Conservation (phyloP, 2,113 vertebrate species). For the Daubentonia madagascariensis region DNA sequence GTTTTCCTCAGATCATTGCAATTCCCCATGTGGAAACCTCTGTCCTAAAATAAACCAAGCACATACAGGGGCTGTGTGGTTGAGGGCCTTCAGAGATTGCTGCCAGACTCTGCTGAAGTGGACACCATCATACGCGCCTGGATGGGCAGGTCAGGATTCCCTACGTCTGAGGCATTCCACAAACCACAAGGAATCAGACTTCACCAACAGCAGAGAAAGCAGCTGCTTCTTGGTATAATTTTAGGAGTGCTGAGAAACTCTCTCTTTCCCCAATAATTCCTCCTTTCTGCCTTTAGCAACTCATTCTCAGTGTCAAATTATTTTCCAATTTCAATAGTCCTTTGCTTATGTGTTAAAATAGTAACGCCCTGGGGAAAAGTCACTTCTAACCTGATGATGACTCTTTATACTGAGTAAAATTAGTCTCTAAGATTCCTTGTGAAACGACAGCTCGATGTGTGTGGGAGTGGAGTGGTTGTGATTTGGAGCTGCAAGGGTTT, state of each 20-base stretch:
- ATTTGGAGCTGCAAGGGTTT: accelerated
- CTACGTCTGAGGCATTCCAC: accelerated
- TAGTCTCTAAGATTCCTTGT: background rate
- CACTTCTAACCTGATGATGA: background rate
- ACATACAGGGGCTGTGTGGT: background rate
- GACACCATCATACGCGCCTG: accelerated
- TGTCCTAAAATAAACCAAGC: background rate
- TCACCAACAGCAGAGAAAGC: background rate
- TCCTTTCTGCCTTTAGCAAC: background rate
- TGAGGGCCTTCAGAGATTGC: background rate
- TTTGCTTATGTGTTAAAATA: background rate
- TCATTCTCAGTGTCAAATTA: background rate
- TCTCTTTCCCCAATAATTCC: background rate
- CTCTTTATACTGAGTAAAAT: background rate
- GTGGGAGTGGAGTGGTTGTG: too few species aligned
- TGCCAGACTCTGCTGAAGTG: accelerated
- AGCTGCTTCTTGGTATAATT: background rate
- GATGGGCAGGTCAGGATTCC: background rate
- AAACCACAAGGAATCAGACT: background rate
- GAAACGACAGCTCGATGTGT: background rate
- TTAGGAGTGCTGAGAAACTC: background rate
- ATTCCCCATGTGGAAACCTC: background rate
- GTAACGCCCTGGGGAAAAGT: background rate
- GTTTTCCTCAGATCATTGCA: background rate
- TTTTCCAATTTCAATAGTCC: background rate